A percentile compares a stretch with the other conserved stretches of the same genome.
Conservation (phyloP, 1,140 invertebrate species). For the Drosophila subpulchrella region DNA sequence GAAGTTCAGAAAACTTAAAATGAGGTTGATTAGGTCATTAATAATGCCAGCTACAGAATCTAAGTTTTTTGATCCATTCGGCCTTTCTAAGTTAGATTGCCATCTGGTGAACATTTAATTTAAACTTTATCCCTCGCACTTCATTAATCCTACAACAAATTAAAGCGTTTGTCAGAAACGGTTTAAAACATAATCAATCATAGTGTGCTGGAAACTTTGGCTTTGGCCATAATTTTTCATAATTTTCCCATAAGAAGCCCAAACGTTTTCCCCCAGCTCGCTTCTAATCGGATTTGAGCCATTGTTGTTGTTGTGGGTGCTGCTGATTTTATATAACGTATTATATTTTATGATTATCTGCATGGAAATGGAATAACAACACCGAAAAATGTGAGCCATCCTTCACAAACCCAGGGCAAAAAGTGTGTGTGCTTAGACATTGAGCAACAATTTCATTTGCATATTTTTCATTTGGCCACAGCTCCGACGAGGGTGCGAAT, state of each 20-base stretch:
- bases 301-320: constrained; percentile 40
- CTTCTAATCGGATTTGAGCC: constrained; percentile 59
- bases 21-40: constrained; percentile 4
- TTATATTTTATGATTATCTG: constrained; percentile 75
- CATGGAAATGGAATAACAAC: constrained; percentile 77
- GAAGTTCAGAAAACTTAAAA: not conserved
- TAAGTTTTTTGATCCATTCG: not conserved
- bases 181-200: constrained; percentile 77
- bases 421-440: constrained; percentile 54
- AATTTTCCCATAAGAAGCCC: constrained; percentile 53
- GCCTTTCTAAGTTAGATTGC: not conserved
- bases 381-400: constrained; percentile 41
- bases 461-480: constrained; percentile 74
- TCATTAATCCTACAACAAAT: constrained; percentile 75
- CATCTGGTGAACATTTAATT: constrained; percentile 44
- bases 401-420: constrained; percentile 27
- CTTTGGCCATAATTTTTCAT: constrained; percentile 56
- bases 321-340: constrained; percentile 68
- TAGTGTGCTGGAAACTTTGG: constrained; percentile 43
- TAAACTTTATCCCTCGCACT: constrained; percentile 45
- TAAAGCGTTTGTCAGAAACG: constrained; percentile 73
- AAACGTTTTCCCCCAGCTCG: constrained; percentile 1
- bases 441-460: constrained; percentile 82
- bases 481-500: constrained; percentile 53
- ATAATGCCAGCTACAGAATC: constrained; percentile 12